Evolutionary conservation across 2,113 vertebrate genomes (phyloP).

Genomic region (Periophthalmus modestus): DNA sequence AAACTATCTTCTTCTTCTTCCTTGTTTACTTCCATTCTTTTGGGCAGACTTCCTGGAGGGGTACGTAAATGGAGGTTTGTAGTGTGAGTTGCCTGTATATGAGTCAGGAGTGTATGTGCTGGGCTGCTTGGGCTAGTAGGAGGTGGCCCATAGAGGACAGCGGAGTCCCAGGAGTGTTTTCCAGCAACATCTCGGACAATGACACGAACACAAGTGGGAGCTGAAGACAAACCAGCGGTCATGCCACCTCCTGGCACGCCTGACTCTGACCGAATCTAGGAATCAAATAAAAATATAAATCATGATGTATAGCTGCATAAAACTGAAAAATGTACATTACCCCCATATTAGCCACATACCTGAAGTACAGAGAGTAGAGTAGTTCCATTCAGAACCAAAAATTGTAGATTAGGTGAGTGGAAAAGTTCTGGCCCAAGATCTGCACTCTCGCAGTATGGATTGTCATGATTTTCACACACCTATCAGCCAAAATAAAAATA

Average conservation of each 20-base stretch:
- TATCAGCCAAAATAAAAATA: conserved; percentile 12
- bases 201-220: conserved; percentile 90
- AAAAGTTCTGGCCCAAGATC: conserved; percentile 97
- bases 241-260: conserved; percentile 91
- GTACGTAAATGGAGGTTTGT: conserved; percentile 36
- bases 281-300: background rate
- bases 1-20: conserved; percentile 46
- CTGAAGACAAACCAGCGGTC: conserved; percentile 90
- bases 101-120: conserved; percentile 31
- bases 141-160: conserved; percentile 92
- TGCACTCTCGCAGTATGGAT: conserved; percentile 89
- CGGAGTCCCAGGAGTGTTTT: conserved; percentile 97
- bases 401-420: conserved; percentile 95
- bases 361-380: conserved; percentile 84
- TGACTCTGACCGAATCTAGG: conserved; percentile 90
- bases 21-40: conserved; percentile 34
- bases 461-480: conserved; percentile 97
- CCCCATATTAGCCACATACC: conserved; percentile 36
- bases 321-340: background rate
- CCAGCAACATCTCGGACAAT: conserved; percentile 95
- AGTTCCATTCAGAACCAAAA: conserved; percentile 93
- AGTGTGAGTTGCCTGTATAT: conserved; percentile 42
- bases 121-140: conserved; percentile 62
- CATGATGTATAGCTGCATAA: background rate
- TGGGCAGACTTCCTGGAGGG: conserved; percentile 38